phyloP scores from a whole-genome alignment of 2,113 vertebrate genomes.

The Ophthalmolycus amberensis region DNA sequence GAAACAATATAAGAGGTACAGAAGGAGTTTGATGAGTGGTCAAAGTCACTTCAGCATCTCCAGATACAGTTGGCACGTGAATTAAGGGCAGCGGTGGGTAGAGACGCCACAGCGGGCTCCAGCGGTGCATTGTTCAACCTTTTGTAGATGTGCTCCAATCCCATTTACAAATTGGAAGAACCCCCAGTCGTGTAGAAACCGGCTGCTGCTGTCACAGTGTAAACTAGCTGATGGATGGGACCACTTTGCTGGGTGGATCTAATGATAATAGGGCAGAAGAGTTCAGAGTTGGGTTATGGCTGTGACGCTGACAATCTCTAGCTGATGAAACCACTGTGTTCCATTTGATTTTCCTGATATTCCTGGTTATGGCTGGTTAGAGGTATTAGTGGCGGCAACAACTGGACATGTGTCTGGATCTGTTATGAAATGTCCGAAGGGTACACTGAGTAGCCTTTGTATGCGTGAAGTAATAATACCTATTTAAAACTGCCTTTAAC shows the following conservation, averaged over 20 bases:
- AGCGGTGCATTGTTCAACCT: constrained; percentile 60
- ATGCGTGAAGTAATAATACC: constrained; percentile 5
- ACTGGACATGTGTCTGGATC: constrained; percentile 5
- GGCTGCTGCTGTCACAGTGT: constrained; percentile 58
- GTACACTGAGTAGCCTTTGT: background rate
- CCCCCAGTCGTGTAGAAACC: constrained; percentile 41
- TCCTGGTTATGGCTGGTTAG: constrained; percentile 42
- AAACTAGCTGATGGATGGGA: constrained; percentile 65
- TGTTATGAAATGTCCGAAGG: constrained; percentile 13
- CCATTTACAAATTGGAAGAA: constrained; percentile 61
- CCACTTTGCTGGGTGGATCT: constrained; percentile 50
- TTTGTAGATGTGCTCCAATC: constrained; percentile 53
- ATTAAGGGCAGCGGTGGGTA: constrained; percentile 35
- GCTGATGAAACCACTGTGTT: constrained; percentile 22
- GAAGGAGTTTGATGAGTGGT: constrained; percentile 20
- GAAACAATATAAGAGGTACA: constrained; percentile 9
- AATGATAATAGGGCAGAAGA: constrained; percentile 49
- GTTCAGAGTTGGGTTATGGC: constrained; percentile 45
- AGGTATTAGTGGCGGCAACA: constrained; percentile 26
- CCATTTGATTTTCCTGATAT: constrained; percentile 41
- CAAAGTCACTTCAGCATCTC: constrained; percentile 31
- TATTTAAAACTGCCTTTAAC: constrained; percentile 16
- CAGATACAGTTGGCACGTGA: constrained; percentile 6
- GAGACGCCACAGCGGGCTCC: constrained; percentile 54
- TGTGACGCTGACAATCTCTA: constrained; percentile 15